phyloP scores from a whole-genome alignment of 92 coral and sea anemone genomes.

The Siderastrea siderea region DNA sequence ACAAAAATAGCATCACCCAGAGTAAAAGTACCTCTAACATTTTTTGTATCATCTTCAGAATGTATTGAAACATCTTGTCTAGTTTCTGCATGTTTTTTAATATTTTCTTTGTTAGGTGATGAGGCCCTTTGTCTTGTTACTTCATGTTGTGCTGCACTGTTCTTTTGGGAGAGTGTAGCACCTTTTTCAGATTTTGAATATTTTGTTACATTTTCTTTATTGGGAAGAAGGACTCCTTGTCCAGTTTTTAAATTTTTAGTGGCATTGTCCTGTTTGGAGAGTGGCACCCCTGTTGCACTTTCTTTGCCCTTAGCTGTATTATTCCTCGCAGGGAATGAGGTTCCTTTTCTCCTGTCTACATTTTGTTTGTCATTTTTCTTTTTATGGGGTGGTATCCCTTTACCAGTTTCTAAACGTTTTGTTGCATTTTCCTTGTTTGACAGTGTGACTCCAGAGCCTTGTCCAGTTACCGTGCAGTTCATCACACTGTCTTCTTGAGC shows the following conservation, averaged over 20 bases:
- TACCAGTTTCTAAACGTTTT: background rate
- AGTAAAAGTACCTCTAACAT: conserved; percentile 1
- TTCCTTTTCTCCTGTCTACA: background rate
- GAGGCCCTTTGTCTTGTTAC: background rate
- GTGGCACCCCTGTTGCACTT: background rate
- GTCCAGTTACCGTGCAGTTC: background rate
- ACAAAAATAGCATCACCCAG: conserved; percentile 44
- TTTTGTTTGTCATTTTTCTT: background rate
- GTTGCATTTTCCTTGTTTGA: background rate
- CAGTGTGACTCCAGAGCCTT: background rate
- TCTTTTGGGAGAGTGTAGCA: background rate
- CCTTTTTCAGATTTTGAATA: background rate
- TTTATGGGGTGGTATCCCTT: background rate
- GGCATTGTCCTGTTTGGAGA: background rate
- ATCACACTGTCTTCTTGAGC: background rate
- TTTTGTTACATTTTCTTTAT: background rate
- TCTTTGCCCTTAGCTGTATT: background rate
- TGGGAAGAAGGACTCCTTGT: background rate
- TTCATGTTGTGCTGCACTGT: background rate
- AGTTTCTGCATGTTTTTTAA: background rate
- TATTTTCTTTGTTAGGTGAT: background rate
- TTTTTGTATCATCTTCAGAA: background rate
- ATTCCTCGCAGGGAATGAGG: background rate
- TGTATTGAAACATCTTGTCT: background rate
- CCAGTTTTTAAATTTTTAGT: background rate